A percentile compares a stretch with the other conserved stretches of the same genome.
These are phyloP conservation scores for Hetaerina americana DNA, from an alignment of 1,140 invertebrate species.

Conservation along the genomic window DNA sequence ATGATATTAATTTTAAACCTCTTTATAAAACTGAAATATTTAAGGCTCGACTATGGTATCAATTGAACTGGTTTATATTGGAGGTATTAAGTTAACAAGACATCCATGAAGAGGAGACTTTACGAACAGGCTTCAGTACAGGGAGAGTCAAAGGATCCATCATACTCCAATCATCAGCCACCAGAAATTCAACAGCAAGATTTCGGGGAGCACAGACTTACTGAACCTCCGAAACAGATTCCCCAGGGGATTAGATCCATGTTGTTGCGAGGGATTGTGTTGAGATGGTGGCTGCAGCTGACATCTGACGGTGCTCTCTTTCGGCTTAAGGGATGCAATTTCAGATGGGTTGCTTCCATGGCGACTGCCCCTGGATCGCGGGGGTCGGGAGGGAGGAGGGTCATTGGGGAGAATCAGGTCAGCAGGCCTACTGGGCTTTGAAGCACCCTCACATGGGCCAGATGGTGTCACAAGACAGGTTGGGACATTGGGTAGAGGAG, in stretches of 20 bases:
- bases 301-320: not conserved
- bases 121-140: not conserved
- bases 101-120: not conserved
- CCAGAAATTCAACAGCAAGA: not conserved
- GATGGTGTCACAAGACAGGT: not conserved
- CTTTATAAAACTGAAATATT: no score
- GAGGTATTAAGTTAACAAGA: not conserved
- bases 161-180: not conserved
- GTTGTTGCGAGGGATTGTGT: not conserved
- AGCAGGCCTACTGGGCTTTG: not conserved
- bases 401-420: not conserved
- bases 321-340: not conserved
- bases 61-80: not conserved
- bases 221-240: conserved; percentile 69
- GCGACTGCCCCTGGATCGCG: not conserved
- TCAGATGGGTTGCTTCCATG: not conserved
- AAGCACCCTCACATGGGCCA: not conserved
- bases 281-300: not conserved
- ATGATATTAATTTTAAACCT: no score
- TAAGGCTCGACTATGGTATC: not conserved
- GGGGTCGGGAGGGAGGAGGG: not conserved
- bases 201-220: conserved; percentile 46
- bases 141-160: not conserved
- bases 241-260: conserved; percentile 25
- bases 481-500: not conserved